Evolutionary conservation across 2,797 vertebrate species (phyloP), one percentile per base, ranked within the genome.

Genomic region (Trachurus trachurus): DNA sequence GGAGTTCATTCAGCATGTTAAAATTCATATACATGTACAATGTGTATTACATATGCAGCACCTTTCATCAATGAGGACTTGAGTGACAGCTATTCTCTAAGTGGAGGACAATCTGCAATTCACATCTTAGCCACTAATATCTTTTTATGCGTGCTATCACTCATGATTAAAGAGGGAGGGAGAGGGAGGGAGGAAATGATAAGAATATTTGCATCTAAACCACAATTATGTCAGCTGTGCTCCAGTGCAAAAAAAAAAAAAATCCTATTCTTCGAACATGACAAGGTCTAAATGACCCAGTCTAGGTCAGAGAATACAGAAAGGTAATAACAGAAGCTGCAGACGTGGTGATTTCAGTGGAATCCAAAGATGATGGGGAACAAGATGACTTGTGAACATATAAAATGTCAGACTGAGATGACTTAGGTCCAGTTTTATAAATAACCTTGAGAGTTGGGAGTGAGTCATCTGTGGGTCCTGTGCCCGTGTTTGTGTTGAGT

Each of bases 391-490:
- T 13, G 17, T 2, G 53, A 68, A 69, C 2, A 68, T 44, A 21
- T 50, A 34, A 56, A 66, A 70, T 19, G 39, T 5, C 66, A 74
- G 42, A 47, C 62, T 42, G 49, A 49, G 44, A 45, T 53, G 45
- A 56, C 54, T 65, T 59, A 13, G 19, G 54, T 61, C 6, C 31
- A 29, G 16, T 58, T 76, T 75, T 11, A 39, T 39, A 68, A 69
- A 58, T 66, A 71, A 74, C 37, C 50, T 39, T 73, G 10, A 69
- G 31, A 68, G 52, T 42, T 71, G 56, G 19, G 29, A 61, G 13
- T 64, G 68, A 71, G 67, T 80, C 61, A 71, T 73, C 13, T 47
- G 29, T 53, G 13, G 39, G 50, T 52, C 17, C 15, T 44, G n/a
- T 22, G 3, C 44, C 71, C 37, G 1, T 64, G 16, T 80, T 77